Conservation (phyloP, 2,797 vertebrate species). For the Strix occidentalis region DNA sequence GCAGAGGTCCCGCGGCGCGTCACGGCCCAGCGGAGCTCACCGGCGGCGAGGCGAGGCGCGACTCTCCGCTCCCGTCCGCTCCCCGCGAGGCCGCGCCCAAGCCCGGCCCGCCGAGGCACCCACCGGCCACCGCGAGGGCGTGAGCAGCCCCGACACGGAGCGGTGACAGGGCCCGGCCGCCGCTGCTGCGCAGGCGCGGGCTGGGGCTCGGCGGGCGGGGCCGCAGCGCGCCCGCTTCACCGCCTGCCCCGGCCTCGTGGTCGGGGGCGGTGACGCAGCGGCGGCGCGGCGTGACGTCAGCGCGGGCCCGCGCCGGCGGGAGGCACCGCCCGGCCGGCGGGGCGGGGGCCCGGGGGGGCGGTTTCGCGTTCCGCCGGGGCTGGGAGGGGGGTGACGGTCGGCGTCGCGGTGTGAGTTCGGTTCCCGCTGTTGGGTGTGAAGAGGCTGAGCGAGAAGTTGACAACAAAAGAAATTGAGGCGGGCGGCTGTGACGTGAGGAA, state of each 20-base stretch:
- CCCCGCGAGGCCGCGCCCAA: neutral
- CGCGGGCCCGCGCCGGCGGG: too few relatives aligned
- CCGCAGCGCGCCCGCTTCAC: neutral
- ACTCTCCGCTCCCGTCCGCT: neutral
- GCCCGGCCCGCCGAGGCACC: neutral
- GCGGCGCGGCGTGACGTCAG: neutral
- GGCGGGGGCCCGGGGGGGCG: too few relatives aligned
- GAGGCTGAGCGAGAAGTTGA: too few relatives aligned
- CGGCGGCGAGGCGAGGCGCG: neutral
- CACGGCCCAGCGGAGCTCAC: neutral
- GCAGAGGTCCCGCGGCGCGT: too few relatives aligned
- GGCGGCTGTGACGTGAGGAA: too few relatives aligned
- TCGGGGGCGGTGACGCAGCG: neutral
- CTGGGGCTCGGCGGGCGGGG: neutral
- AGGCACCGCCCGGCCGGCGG: fast-evolving
- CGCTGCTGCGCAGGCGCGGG: neutral
- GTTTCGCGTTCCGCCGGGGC: too few relatives aligned
- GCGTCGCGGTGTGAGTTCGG: too few relatives aligned
- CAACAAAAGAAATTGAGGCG: too few relatives aligned
- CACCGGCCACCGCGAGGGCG: neutral
- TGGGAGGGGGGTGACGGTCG: too few relatives aligned
- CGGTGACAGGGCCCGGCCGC: neutral
- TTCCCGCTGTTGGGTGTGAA: too few relatives aligned
- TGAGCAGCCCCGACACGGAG: neutral
- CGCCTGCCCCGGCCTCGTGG: neutral